Evolutionary conservation across 2,888 invertebrate genomes (phyloP).

Genomic region (Pollenia angustigena): DNA sequence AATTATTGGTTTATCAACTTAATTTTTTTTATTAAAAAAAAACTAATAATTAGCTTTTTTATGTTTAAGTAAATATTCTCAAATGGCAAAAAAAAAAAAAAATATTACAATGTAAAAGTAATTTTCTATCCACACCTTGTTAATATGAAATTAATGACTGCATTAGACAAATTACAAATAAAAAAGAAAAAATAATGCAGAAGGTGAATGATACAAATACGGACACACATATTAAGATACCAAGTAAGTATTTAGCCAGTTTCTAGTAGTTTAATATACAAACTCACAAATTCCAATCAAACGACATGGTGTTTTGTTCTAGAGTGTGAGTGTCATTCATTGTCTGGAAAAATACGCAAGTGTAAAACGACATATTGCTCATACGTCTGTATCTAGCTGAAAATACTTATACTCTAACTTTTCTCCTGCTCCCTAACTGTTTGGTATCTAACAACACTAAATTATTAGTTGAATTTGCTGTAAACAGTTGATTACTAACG

Average conservation of each 20-base stretch:
- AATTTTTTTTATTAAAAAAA: slow-evolving; percentile 3
- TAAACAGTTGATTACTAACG: slow-evolving; percentile 65
- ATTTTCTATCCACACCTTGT: slow-evolving; percentile 84
- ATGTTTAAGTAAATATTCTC: slow-evolving; percentile 1
- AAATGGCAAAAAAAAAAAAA: slow-evolving; percentile 27
- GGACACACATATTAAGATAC: slow-evolving; percentile 15
- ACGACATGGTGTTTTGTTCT: slow-evolving; percentile 42
- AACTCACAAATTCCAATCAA: background rate
- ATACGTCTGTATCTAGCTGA: slow-evolving; percentile 11
- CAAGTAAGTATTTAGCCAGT: slow-evolving; percentile 13
- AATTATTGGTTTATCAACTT: slow-evolving; percentile 35
- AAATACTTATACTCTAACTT: background rate
- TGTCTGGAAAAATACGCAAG: slow-evolving; percentile 50
- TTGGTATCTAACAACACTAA: slow-evolving; percentile 43
- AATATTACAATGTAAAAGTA: slow-evolving; percentile 75
- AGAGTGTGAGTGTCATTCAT: slow-evolving; percentile 25
- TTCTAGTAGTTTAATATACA: slow-evolving; percentile 24
- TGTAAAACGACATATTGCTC: slow-evolving; percentile 53
- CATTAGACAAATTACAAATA: slow-evolving; percentile 82
- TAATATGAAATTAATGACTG: slow-evolving; percentile 86
- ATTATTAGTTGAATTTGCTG: slow-evolving; percentile 63
- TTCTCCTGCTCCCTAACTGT: background rate
- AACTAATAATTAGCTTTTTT: slow-evolving; percentile 19
- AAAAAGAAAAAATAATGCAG: slow-evolving; percentile 51
- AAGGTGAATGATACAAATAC: slow-evolving; percentile 63